Conservation (phyloP, 2,888 invertebrate genomes). For the Netelia fuscicornis region DNA sequence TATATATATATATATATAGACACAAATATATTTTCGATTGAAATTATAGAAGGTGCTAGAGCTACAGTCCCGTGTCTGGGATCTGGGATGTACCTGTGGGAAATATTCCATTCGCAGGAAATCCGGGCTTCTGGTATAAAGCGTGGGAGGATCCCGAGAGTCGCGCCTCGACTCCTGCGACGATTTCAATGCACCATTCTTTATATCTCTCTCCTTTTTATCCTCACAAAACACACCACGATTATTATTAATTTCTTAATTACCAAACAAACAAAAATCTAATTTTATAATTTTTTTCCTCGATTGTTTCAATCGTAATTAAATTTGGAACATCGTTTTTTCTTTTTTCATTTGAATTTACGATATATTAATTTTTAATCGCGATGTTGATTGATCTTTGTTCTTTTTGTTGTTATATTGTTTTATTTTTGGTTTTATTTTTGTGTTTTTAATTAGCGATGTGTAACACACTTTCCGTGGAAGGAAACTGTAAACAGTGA, state of each 20-base stretch:
- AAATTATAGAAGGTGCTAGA: neutral
- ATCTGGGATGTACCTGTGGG: slow-evolving; percentile 57
- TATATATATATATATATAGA: neutral
- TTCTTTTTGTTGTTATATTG: too few relatives aligned
- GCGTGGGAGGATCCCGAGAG: slow-evolving; percentile 40
- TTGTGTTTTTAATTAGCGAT: neutral
- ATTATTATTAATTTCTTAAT: neutral
- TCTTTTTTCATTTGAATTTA: neutral
- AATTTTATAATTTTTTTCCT: neutral
- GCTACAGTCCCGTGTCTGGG: neutral
- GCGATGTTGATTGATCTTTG: neutral
- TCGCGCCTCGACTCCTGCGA: slow-evolving; percentile 29
- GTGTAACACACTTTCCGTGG: neutral
- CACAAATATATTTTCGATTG: slow-evolving; percentile 6
- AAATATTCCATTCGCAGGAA: slow-evolving; percentile 62
- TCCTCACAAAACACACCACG: neutral
- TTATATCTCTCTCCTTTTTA: neutral
- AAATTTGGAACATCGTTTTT: neutral
- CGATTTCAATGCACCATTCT: slow-evolving; percentile 35
- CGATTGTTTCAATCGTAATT: neutral
- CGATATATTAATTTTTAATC: neutral
- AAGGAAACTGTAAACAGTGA: slow-evolving; percentile 21
- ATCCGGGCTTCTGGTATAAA: slow-evolving; percentile 47
- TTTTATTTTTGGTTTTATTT: too few relatives aligned
- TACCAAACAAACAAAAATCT: neutral